Evolutionary conservation across 2,113 vertebrate genomes (phyloP).

Genomic region (Tichodroma muraria): DNA sequence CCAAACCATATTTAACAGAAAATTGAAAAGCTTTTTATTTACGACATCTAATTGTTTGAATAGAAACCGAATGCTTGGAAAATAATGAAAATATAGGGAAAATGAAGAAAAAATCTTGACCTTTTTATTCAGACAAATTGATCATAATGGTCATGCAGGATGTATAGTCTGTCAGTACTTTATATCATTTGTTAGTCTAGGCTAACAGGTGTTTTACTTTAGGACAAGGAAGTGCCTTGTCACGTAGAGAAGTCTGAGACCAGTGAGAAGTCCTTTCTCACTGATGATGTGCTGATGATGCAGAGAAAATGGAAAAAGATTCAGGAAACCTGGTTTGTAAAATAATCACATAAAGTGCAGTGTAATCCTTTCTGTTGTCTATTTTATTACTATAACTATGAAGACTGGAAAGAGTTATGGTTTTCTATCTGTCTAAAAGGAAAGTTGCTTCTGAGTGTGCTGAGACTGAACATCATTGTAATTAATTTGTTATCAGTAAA

Average conservation of each 20-base stretch:
- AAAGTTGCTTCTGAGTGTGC: not conserved
- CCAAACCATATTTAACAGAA: not conserved
- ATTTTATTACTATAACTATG: not conserved
- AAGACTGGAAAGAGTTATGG: not conserved
- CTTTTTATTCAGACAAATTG: not conserved
- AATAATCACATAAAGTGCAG: not conserved
- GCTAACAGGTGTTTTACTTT: not conserved
- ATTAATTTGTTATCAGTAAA: not conserved
- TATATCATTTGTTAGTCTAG: not conserved
- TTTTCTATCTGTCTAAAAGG: not conserved
- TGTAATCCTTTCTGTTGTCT: not conserved
- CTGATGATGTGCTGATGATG: not conserved
- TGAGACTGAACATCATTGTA: not conserved
- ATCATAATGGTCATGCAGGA: accelerated
- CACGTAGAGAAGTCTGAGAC: not conserved
- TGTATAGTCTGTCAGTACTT: not conserved
- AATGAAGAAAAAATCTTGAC: not conserved
- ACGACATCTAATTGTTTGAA: not conserved
- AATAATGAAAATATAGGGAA: not conserved
- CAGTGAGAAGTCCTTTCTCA: not conserved
- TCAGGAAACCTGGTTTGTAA: not conserved
- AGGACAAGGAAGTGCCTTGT: not conserved
- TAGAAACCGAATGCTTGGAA: not conserved
- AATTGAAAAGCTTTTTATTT: not conserved
- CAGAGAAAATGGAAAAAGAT: not conserved